Base-by-base conservation (phyloP, 2,888 invertebrate species). In the Pachymerium ferrugineum region DNA sequence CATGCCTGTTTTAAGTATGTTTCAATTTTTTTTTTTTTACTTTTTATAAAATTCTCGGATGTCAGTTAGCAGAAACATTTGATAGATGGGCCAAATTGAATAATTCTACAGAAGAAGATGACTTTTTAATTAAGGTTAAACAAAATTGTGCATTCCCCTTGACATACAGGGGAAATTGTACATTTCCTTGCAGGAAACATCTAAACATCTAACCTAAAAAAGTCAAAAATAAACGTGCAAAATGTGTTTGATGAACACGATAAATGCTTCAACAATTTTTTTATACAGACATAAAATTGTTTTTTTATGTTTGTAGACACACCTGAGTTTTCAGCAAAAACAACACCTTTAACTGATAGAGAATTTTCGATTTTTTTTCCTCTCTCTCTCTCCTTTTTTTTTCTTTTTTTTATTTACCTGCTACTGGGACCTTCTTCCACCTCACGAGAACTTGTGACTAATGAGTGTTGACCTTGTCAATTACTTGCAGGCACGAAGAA, bases 381-480 rank as follows among this genome's bases (percentile, higher is more conserved):
- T 22, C 22, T 54, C 22, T 54, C 10, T 16, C 2, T 16, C 19
- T 16, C 6, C 22, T 54, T 22, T 22, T 54, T 54, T 54, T 54
- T 22, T 16, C 2, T 16, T 22, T 16, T 5, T 54, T 54, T 22
- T 22, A 54, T 54, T 12, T 54, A n/a, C 47, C 47, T n/a, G n/a
- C n/a, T 22, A 54, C 47, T 22, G 47, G 47, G 22, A 54, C 16
- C 47, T 54, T 16, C 8, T 54, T 54, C 14, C 22, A 54, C 47
- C 47, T 54, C 47, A 54, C 47, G 47, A 54, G 47, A 54, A 54
- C 47, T 54, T 54, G 47, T 54, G 47, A 54, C 47, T 54, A 54
- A 54, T 54, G 47, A 54, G 47, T 54, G 47, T 54, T 54, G 47
- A 54, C 47, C 47, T 54, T 54, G 47, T 54, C 47, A 54, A 54